phyloP scores from a whole-genome alignment of 1,140 invertebrate genomes.

The Panulirus ornatus region DNA sequence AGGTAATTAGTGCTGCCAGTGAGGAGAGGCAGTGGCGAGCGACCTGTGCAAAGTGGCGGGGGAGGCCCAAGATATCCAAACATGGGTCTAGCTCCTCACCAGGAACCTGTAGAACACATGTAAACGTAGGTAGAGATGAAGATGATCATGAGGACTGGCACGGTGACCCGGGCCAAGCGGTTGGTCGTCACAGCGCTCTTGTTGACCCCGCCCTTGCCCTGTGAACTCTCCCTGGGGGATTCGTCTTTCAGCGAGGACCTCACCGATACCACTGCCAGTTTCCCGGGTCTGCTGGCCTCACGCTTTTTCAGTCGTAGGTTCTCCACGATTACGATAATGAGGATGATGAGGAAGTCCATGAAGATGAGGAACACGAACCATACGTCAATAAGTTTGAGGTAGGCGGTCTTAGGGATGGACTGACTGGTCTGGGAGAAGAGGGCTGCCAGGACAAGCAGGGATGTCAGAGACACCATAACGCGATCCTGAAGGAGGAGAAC shows the following conservation, averaged over 20 bases:
- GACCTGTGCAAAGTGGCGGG: too few species aligned
- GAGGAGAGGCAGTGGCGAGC: too few species aligned
- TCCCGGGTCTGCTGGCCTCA: neutral
- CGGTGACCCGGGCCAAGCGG: neutral
- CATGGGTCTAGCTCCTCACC: too few species aligned
- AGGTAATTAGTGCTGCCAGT: too few species aligned
- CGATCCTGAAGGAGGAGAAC: conserved; percentile 26
- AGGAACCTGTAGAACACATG: too few species aligned
- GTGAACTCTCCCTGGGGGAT: neutral
- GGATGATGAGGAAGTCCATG: conserved; percentile 25
- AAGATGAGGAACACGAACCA: conserved; percentile 43
- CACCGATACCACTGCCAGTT: neutral
- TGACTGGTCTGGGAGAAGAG: conserved; percentile 51
- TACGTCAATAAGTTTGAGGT: conserved; percentile 49
- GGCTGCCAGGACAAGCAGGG: conserved; percentile 47
- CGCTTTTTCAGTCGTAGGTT: neutral
- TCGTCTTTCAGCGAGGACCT: neutral
- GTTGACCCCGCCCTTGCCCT: neutral
- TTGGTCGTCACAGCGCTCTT: neutral
- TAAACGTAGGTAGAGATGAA: neutral
- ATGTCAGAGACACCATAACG: conserved; percentile 44
- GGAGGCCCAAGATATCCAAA: too few species aligned
- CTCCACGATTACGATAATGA: conserved; percentile 13
- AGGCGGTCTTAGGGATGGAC: conserved; percentile 50
- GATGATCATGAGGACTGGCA: neutral